A percentile compares a stretch with the other conserved stretches of the same genome.
These are phyloP conservation scores for Rhabdornis inornatus DNA, from an alignment of 2,113 vertebrate genomes.

Conservation along the genomic window DNA sequence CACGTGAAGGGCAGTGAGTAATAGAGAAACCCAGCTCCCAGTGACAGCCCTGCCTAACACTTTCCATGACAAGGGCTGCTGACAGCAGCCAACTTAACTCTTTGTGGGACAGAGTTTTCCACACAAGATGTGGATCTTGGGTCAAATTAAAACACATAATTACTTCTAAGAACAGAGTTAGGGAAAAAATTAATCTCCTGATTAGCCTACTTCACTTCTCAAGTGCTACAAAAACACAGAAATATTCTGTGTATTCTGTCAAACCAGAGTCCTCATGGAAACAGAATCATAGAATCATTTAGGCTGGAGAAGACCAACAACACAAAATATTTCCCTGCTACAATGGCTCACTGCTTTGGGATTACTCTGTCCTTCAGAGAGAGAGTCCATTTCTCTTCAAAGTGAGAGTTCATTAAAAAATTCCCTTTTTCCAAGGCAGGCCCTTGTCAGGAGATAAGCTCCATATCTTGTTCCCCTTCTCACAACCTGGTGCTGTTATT, in stretches of 20 bases:
- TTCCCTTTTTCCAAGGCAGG: not conserved
- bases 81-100: slow-evolving; percentile 4
- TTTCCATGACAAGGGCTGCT: slow-evolving; percentile 38
- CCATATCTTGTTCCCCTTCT: not conserved
- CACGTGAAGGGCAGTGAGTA: slow-evolving; percentile 32
- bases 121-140: not conserved
- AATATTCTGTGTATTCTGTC: not conserved
- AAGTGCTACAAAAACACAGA: not conserved
- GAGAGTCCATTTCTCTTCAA: too few species aligned
- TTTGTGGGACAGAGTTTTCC: not conserved
- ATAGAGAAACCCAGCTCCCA: not conserved
- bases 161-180: not conserved
- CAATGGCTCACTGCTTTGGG: not conserved
- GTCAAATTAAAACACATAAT: not conserved
- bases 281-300: not conserved
- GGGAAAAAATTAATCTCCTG: not conserved
- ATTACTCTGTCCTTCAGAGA: not conserved
- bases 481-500: not conserved
- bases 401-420: not conserved
- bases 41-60: slow-evolving; percentile 32
- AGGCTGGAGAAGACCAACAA: not conserved
- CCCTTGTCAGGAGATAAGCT: not conserved
- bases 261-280: not conserved
- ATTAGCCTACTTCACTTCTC: not conserved
- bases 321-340: not conserved